Evolutionary conservation across 2,113 vertebrate genomes (phyloP).

Genomic region (Tragelaphus scriptus): DNA sequence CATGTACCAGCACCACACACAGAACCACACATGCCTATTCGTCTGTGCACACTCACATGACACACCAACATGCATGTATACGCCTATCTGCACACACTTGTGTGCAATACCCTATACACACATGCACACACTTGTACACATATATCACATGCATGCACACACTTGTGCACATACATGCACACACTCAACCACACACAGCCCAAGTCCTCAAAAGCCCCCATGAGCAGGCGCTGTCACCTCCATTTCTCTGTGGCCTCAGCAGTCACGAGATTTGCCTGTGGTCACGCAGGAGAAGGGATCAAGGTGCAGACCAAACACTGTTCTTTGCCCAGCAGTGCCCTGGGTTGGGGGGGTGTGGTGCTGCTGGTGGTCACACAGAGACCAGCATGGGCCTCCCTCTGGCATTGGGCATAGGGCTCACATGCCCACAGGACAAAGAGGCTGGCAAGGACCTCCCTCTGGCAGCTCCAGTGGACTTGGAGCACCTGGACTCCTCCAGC

Average conservation of each 20-base stretch:
- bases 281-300: neutral
- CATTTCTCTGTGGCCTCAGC: neutral
- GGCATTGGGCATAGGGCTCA: too few relatives aligned
- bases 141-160: neutral
- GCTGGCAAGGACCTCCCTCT: neutral
- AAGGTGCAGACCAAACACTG: neutral
- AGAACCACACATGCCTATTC: neutral
- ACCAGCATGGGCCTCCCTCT: neutral
- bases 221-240: neutral
- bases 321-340: neutral
- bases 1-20: neutral
- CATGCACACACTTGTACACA: neutral
- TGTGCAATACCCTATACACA: neutral
- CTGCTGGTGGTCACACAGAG: neutral
- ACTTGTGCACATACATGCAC: neutral
- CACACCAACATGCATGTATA: neutral
- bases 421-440: neutral
- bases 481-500: neutral
- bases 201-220: neutral
- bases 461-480: accelerated
- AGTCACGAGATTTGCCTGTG: neutral
- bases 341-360: neutral
- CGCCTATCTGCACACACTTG: neutral
- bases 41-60: neutral
- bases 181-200: neutral